These are phyloP conservation scores for Pollenia labialis DNA, from an alignment of 2,888 invertebrate species.

Conservation along the genomic window DNA sequence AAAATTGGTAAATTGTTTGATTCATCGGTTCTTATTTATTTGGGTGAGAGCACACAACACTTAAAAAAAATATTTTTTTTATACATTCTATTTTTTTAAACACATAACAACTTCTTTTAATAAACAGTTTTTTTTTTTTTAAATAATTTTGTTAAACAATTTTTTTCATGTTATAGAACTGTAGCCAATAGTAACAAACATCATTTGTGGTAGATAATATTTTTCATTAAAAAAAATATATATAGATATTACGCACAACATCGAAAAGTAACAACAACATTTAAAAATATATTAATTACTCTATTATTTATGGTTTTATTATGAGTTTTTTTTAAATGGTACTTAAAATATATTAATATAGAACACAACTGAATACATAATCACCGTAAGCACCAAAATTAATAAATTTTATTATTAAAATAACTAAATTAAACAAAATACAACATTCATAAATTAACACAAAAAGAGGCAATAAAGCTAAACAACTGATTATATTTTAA, in stretches of 20 bases:
- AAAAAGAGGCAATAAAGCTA: constrained; percentile 13
- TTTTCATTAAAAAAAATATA: constrained; percentile 19
- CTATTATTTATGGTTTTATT: constrained; percentile 43
- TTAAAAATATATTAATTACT: constrained; percentile 75
- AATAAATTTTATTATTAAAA: constrained; percentile 42
- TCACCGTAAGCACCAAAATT: constrained; percentile 56
- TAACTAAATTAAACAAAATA: constrained; percentile 32
- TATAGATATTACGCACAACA: constrained; percentile 79
- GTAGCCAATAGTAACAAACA: constrained; percentile 61
- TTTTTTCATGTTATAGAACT: constrained; percentile 1
- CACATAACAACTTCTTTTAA: background rate
- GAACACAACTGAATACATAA: constrained; percentile 34
- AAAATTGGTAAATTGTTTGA: constrained; percentile 57
- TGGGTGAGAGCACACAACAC: constrained; percentile 59
- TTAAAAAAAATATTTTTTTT: constrained; percentile 35
- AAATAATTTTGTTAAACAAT: constrained; percentile 43
- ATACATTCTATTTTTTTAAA: background rate
- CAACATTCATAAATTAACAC: constrained; percentile 32
- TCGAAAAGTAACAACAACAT: constrained; percentile 81
- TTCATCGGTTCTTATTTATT: constrained; percentile 46
- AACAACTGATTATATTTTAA: background rate
- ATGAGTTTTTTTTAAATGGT: constrained; percentile 1
- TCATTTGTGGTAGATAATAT: constrained; percentile 36
- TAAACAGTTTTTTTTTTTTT: constrained; percentile 26
- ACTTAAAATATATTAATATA: constrained; percentile 63